Evolutionary conservation across 2,888 invertebrate species (phyloP), one percentile per base, ranked within the genome.

Genomic region (Ligdia adustata): DNA sequence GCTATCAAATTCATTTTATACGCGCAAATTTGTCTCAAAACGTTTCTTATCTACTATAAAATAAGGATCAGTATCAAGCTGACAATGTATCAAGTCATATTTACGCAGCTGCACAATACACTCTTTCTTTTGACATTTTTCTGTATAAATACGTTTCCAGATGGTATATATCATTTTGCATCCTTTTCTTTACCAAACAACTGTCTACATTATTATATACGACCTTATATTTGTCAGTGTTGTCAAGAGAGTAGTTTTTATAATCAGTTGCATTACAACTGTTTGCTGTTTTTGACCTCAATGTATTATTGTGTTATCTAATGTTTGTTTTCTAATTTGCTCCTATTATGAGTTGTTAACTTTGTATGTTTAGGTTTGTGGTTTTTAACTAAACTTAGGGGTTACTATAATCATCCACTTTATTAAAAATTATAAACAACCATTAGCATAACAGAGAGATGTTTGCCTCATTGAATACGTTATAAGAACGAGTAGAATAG

Each of bases 61-160:
- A 34, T 45, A 51, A 37, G 28, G 47, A 5, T 16, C 35, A 37
- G 22, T 26, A 32, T 33, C 32, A 42, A 24, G 18, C 39, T n/a
- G n/a, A 39, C 26, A 42, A 31, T 24, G n/a, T n/a, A 42, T 47
- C 60, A 52, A 37, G 22, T 24, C 0, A 33, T 64, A 72, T 79
- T 77, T 75, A 76, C 69, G 71, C 81, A 82, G 78, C 70, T 80
- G 70, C 67, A 52, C 50, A 43, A 66, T 67, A 60, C 65, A 60
- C 64, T 57, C 46, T 58, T 62, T 60, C 57, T 68, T 67, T 60
- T 61, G 69, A 66, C 67, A 62, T 62, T 61, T 57, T 64, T 62
- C 55, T 63, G 58, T 65, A 65, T 67, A 71, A 75, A 73, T 64
- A 63, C 39, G 44, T 33, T 42, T 62, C 57, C 81, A 75, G 72